Base-by-base conservation (phyloP, 2,797 vertebrate species). In the Platyrinchus mystaceus region DNA sequence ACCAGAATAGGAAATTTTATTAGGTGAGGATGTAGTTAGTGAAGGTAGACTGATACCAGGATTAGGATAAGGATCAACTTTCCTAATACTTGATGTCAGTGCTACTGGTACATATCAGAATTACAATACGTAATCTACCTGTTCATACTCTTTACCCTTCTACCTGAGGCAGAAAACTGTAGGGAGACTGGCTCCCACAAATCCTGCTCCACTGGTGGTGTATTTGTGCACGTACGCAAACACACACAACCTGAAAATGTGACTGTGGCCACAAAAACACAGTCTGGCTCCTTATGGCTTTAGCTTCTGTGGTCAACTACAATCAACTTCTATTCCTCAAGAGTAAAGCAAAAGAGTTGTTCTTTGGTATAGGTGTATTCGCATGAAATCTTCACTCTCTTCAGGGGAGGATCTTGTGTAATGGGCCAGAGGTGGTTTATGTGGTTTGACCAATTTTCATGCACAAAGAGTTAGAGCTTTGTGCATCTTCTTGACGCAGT, bases 381-480 rank as follows among this genome's bases (percentile, higher is more conserved):
- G 62, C 13, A 6, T 68, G 71, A 75, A 82, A 62, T 91, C 82
- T 87, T 73, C 28, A 30, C 22, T 68, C 14, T 91, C 55, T 85
- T 87, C 44, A 68, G 88, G 64, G 68, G 55, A 74, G 32, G 19
- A 74, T 80, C 41, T 89, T 0, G 0, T 73, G 20, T 74, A 83
- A 55, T 80, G 46, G 64, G 68, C 63, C 50, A 87, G 66, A 90
- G 75, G 58, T 81, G 41, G 6, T 30, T 95, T 93, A 76, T 89
- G 87, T 92, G 81, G 90, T 92, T 90, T 73, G 58, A 88, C 62
- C 41, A 69, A 3, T 63, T 96, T 90, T 83, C 93, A 67, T 44
- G 66, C 71, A 66, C 77, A 95, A 77, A 95, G 76, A 76, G 43
- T 34, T 88, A 75, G 83, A 87, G 76, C 69, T 84, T 77, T 21